Evolutionary conservation across 2,797 vertebrate genomes (phyloP), one percentile per base, ranked within the genome.

Genomic region (Falco cherrug): DNA sequence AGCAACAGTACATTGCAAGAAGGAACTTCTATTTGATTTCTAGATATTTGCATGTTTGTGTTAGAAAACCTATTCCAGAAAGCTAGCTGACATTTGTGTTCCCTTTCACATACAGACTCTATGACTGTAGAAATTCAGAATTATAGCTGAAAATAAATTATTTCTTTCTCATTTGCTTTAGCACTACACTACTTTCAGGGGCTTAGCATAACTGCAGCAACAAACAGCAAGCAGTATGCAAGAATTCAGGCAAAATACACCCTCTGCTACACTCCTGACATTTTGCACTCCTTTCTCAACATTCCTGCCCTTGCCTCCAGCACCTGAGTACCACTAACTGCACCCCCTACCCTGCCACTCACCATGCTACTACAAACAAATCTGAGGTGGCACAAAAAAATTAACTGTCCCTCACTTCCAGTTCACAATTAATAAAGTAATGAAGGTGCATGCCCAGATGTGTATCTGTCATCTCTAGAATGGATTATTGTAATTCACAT

Each of bases 11-110:
- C 13, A 71, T 8, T 25, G 19, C 24, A 89, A 76, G 67, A 88
- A 93, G 19, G 31, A 90, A 73, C 31, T 92, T 73, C 33, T 41
- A 45, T 63, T 87, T 84, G 45, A 84, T 94, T 93, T 92, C 59
- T 37, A 84, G 43, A 56, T 82, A 82, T 79, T 77, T 84, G 87
- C 20, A 69, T 12, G 37, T 47, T 74, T 77, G 33, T 53, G 56
- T 67, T 67, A 26, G 47, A 80, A 92, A 86, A 87, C 16, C 70
- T 65, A 1, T 69, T 89, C 59, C 69, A 65, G 83, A 91, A 95
- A 81, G 41, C 18, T 48, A 69, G 13, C 9, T 95, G 51, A 65
- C 33, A 56, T 69, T 79, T 64, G 73, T 39, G 45, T 37, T 93
- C n/a, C 51, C 9, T 79, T 89, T 84, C 54, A 63, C 14, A 65